Percentiles rank a stretch among this genome's conserved stretches.
These are phyloP conservation scores for Brachionichthys hirsutus DNA, from an alignment of 2,113 vertebrate species.

Conservation along the genomic window DNA sequence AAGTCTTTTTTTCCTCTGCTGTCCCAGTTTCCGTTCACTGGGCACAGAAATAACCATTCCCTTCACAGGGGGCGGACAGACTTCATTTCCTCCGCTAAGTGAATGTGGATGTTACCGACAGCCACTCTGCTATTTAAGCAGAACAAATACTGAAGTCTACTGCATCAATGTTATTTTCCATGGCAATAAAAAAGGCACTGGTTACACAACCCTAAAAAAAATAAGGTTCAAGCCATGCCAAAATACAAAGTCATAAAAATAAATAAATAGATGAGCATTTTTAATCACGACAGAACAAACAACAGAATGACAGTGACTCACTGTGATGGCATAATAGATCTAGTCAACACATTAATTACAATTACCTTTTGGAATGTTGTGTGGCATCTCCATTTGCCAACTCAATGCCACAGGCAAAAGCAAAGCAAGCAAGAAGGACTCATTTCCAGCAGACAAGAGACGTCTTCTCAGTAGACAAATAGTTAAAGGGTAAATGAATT, in stretches of 20 bases:
- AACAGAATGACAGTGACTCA: constrained; percentile 39
- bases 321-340: constrained; percentile 18
- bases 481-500: neutral
- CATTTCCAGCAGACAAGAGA: constrained; percentile 13
- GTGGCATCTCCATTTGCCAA: neutral
- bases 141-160: constrained; percentile 19
- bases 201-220: constrained; percentile 21
- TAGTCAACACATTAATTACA: constrained; percentile 33
- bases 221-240: neutral
- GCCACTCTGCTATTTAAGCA: constrained; percentile 37
- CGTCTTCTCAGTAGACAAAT: constrained; percentile 18
- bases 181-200: neutral
- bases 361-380: constrained; percentile 12
- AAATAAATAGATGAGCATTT: constrained; percentile 13
- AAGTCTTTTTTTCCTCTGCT: constrained; percentile 58
- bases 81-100: constrained; percentile 36
- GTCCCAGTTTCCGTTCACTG: constrained; percentile 69
- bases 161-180: constrained; percentile 22
- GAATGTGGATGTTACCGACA: constrained; percentile 47
- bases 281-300: constrained; percentile 35
- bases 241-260: neutral
- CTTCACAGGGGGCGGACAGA: constrained; percentile 42
- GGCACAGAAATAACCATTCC: constrained; percentile 72
- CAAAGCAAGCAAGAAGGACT: constrained; percentile 6
- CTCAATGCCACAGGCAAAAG: constrained; percentile 13